phyloP scores from a whole-genome alignment of 2,888 invertebrate genomes.

The Ormyrus labotus region DNA sequence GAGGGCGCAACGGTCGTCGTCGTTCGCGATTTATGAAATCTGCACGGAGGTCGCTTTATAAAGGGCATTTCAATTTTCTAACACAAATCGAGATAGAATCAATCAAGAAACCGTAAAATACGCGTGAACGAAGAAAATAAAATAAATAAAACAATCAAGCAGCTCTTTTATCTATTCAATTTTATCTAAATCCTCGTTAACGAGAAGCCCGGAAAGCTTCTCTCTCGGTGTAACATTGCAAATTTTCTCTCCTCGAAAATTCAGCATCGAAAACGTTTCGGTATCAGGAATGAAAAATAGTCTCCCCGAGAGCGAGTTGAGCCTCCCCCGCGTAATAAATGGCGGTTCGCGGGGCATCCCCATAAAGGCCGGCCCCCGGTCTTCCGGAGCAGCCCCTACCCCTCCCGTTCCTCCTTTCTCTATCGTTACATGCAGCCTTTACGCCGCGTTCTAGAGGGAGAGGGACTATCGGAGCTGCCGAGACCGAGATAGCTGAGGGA shows the following conservation, averaged over 20 bases:
- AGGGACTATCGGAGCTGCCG: background rate
- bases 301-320: conserved; percentile 39
- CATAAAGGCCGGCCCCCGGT: conserved; percentile 38
- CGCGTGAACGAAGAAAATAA: background rate
- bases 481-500: conserved; percentile 10
- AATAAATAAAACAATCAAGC: conserved; percentile 27
- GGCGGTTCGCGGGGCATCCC: conserved; percentile 44
- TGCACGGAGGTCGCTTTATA: too few species aligned
- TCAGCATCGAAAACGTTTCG: conserved; percentile 47
- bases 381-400: conserved; percentile 8
- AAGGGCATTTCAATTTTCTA: too few species aligned
- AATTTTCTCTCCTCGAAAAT: conserved; percentile 43
- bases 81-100: background rate
- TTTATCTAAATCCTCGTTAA: conserved; percentile 45
- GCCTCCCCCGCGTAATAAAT: conserved; percentile 47
- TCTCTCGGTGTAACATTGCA: background rate
- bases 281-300: conserved; percentile 55
- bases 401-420: background rate
- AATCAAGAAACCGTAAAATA: background rate
- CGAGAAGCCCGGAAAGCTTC: conserved; percentile 8
- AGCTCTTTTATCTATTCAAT: conserved; percentile 34
- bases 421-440: conserved; percentile 26
- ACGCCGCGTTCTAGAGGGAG: background rate
- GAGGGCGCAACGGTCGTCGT: too few species aligned
- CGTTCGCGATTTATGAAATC: too few species aligned